These are phyloP conservation scores for Mobula birostris DNA, from an alignment of 2,113 vertebrate genomes.

Conservation along the genomic window DNA sequence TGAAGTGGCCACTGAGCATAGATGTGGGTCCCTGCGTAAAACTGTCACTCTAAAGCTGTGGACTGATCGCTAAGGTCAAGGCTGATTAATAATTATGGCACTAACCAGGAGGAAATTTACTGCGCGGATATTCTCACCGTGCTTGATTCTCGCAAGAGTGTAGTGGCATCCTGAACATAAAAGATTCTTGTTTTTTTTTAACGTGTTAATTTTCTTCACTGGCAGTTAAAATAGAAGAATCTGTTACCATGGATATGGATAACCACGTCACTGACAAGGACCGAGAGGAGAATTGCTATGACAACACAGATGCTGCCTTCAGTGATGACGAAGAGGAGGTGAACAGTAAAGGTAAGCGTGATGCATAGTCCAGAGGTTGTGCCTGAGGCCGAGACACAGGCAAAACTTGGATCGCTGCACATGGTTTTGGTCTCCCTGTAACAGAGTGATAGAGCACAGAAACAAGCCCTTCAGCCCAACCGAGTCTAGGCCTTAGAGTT, in stretches of 20 bases:
- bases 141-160: background rate
- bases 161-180: too few species aligned
- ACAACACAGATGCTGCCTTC: constrained; percentile 85
- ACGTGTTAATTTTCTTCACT: background rate
- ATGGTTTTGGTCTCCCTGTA: too few species aligned
- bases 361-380: too few species aligned
- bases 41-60: background rate
- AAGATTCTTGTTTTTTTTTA: background rate
- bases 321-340: constrained; percentile 90
- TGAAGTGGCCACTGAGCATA: too few species aligned
- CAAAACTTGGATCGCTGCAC: too few species aligned
- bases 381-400: too few species aligned
- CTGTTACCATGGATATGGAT: constrained; percentile 80
- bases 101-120: background rate
- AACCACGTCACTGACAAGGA: constrained; percentile 88
- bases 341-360: constrained; percentile 71
- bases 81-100: too few species aligned
- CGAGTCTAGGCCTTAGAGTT: too few species aligned
- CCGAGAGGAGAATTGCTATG: constrained; percentile 74
- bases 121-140: too few species aligned
- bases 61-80: background rate
- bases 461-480: too few species aligned
- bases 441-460: too few species aligned
- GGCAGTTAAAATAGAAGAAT: constrained; percentile 85
- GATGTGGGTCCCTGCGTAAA: too few species aligned